phyloP scores from a whole-genome alignment of 2,888 invertebrate species.

The Lasioglossum leucozonium region DNA sequence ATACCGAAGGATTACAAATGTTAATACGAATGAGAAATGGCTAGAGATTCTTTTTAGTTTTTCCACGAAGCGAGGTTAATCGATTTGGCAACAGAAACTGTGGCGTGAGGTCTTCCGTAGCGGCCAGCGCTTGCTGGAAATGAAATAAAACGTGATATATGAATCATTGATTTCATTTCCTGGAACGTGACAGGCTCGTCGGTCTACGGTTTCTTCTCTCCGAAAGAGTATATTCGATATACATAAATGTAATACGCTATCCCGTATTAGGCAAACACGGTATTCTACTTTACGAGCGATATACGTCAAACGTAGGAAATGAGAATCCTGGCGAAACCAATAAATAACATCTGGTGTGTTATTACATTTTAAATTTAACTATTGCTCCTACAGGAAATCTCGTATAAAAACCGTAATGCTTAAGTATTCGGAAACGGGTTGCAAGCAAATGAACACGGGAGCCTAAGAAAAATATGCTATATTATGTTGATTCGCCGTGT shows the following conservation, averaged over 20 bases:
- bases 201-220: neutral
- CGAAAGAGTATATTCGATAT: neutral
- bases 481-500: no score
- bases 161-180: constrained; percentile 1
- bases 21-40: neutral
- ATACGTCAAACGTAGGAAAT: neutral
- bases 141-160: neutral
- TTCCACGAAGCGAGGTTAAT: neutral
- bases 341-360: neutral
- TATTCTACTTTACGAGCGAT: neutral
- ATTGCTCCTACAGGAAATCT: neutral
- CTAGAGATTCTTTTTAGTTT: neutral
- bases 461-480: no score
- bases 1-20: neutral
- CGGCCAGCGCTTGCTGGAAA: neutral
- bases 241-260: neutral
- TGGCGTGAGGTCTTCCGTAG: neutral
- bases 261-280: neutral
- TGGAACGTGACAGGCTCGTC: neutral
- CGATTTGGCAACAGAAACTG: neutral
- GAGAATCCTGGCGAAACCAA: neutral
- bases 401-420: neutral
- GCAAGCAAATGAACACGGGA: no score
- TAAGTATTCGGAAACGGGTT: no score
- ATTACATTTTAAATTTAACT: neutral